Conservation (phyloP, 1,140 invertebrate species). For the Drosophila ogumai region DNA sequence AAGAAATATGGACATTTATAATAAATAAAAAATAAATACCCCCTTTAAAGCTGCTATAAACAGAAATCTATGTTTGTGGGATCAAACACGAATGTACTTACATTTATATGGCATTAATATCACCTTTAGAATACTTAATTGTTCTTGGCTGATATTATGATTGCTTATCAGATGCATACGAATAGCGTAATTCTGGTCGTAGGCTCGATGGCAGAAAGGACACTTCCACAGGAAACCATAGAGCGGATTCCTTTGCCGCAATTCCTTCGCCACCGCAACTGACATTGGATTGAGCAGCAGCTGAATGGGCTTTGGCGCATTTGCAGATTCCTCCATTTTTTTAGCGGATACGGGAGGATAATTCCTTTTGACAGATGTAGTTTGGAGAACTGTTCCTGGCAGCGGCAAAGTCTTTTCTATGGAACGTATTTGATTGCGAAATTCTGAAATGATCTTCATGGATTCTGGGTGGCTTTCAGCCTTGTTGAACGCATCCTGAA, state of each 20-base stretch:
- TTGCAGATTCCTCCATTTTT: neutral
- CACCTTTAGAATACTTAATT: conserved; percentile 27
- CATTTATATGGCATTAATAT: conserved; percentile 33
- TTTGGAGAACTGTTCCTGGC: conserved; percentile 64
- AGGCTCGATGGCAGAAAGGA: conserved; percentile 35
- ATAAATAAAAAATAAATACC: no score
- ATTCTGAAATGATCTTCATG: conserved; percentile 62
- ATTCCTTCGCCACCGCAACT: conserved; percentile 5
- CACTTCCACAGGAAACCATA: conserved; percentile 58
- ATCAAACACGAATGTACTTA: conserved; percentile 9
- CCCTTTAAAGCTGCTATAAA: no score
- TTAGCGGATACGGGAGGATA: neutral
- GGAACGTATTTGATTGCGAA: conserved; percentile 67
- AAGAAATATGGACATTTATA: no score
- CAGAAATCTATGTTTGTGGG: no score
- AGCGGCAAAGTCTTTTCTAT: conserved; percentile 65
- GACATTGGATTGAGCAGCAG: conserved; percentile 1
- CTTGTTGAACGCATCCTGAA: conserved; percentile 31
- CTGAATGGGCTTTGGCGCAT: conserved; percentile 12
- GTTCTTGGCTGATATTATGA: conserved; percentile 22
- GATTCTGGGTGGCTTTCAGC: conserved; percentile 66
- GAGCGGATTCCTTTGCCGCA: conserved; percentile 27
- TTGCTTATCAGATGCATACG: conserved; percentile 39
- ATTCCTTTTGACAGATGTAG: neutral
- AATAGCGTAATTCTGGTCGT: conserved; percentile 41